Evolutionary conservation across 1,140 invertebrate genomes (phyloP).

Genomic region (Plodia interpunctella): DNA sequence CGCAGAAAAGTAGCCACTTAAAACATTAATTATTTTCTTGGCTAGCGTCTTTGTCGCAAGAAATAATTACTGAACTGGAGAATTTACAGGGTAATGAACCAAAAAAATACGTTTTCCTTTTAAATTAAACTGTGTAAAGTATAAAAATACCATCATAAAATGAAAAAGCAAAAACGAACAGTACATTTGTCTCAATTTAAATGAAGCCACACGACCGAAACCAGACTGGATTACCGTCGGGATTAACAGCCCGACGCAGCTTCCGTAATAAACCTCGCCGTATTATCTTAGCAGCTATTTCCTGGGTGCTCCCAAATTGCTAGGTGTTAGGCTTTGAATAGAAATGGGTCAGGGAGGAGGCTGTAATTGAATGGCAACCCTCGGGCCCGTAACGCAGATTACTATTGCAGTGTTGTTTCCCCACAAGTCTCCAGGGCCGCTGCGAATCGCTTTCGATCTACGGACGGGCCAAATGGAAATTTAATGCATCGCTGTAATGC

Average conservation of each 20-base stretch:
- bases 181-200: not conserved
- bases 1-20: not conserved
- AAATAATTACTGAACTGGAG: not conserved
- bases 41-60: not conserved
- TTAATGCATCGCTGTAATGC: slow-evolving; percentile 39
- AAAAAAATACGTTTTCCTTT: not conserved
- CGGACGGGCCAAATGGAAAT: slow-evolving; percentile 38
- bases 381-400: slow-evolving; percentile 22
- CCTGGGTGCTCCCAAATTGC: slow-evolving; percentile 8
- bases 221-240: not conserved
- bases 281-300: not conserved
- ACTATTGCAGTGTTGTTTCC: slow-evolving; percentile 21
- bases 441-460: slow-evolving; percentile 35
- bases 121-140: too few species aligned
- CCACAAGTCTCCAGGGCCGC: slow-evolving; percentile 19
- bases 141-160: not conserved
- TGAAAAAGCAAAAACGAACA: not conserved
- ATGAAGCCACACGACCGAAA: not conserved
- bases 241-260: not conserved
- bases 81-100: not conserved
- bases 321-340: slow-evolving; percentile 20
- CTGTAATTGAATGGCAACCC: slow-evolving; percentile 44
- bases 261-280: slow-evolving; percentile 1
- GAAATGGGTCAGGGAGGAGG: slow-evolving; percentile 29
- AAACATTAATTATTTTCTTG: not conserved